Evolutionary conservation across 2,797 vertebrate genomes (phyloP).

Genomic region (Hemibagrus guttatus): DNA sequence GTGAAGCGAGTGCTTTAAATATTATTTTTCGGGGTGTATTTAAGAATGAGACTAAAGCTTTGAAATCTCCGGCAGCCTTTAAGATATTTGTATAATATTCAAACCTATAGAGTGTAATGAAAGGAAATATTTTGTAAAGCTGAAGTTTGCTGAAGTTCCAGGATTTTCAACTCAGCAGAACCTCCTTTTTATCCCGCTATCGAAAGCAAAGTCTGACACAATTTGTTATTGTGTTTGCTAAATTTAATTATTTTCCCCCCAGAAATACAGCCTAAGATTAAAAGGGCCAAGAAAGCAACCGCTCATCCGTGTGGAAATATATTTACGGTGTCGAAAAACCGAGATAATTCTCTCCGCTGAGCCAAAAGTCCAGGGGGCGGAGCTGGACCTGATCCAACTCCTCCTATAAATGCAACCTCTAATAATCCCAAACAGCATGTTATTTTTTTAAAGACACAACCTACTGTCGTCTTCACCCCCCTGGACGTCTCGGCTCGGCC

Average conservation of each 20-base stretch:
- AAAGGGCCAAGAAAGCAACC: neutral
- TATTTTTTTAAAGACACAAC: neutral
- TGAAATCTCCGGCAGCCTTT: neutral
- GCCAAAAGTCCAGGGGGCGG: neutral
- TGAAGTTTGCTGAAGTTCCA: too few species aligned
- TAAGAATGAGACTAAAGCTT: neutral
- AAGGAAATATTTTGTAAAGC: too few species aligned
- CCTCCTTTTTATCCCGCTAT: too few species aligned
- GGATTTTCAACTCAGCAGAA: too few species aligned
- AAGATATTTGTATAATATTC: neutral
- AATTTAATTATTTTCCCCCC: neutral
- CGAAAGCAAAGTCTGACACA: too few species aligned
- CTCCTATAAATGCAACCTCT: neutral
- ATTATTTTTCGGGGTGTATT: too few species aligned
- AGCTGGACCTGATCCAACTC: neutral
- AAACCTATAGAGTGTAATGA: neutral
- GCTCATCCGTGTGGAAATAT: neutral
- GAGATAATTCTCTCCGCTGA: neutral
- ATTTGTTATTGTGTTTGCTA: neutral
- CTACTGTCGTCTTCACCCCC: neutral
- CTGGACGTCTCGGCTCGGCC: neutral
- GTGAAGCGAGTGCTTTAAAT: too few species aligned
- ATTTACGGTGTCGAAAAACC: too few species aligned
- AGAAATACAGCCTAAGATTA: neutral
- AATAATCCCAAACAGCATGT: neutral